These are phyloP conservation scores for Hypselothyrea guttata DNA, from an alignment of 2,888 invertebrate genomes.

Conservation along the genomic window DNA sequence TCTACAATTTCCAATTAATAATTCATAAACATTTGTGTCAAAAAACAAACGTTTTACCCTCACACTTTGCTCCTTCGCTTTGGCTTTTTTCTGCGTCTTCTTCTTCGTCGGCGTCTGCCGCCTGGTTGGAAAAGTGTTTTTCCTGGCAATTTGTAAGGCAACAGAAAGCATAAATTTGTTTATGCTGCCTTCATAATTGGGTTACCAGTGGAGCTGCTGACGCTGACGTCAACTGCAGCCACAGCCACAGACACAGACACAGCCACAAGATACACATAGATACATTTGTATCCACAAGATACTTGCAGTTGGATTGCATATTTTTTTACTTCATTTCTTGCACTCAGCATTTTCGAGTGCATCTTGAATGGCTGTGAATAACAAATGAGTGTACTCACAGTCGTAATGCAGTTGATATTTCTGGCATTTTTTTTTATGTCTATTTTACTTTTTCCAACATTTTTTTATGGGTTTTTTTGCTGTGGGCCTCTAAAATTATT, in stretches of 20 bases:
- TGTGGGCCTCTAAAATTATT: conserved; percentile 9
- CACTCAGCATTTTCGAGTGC: background rate
- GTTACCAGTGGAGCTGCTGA: conserved; percentile 57
- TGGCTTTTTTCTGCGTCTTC: conserved; percentile 1
- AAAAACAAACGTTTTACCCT: conserved; percentile 28
- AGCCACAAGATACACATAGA: conserved; percentile 17
- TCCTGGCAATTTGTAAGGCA: conserved; percentile 67
- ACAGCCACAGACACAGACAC: background rate
- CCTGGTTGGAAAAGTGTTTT: conserved; percentile 65
- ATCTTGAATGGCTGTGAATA: conserved; percentile 27
- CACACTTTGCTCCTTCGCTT: background rate
- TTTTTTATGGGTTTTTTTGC: conserved; percentile 21
- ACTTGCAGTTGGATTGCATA: conserved; percentile 14
- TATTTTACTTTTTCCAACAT: conserved; percentile 1
- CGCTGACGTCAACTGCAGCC: conserved; percentile 20
- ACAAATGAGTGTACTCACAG: conserved; percentile 42
- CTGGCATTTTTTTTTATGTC: conserved; percentile 19
- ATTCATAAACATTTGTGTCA: conserved; percentile 68
- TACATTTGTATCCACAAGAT: conserved; percentile 12
- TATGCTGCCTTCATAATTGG: conserved; percentile 68
- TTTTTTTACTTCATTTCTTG: conserved; percentile 4
- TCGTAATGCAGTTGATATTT: conserved; percentile 15
- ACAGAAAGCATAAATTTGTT: conserved; percentile 56
- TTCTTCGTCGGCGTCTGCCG: no score
- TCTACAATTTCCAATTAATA: conserved; percentile 70